These are phyloP conservation scores for Diarsia dahlii DNA, from an alignment of 2,888 invertebrate species.

Conservation along the genomic window DNA sequence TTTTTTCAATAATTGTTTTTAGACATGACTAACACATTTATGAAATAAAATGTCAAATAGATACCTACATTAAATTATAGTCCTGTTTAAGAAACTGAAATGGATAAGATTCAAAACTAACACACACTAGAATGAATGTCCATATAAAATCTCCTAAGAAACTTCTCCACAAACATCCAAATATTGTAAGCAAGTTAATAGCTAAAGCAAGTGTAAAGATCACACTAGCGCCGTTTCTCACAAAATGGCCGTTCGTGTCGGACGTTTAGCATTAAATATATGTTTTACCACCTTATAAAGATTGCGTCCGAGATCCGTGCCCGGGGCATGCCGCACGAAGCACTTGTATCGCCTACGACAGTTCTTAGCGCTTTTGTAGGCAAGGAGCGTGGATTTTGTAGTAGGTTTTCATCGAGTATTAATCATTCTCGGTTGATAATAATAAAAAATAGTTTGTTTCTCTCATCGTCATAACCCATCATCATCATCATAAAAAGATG, in stretches of 20 bases:
- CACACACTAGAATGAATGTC: neutral
- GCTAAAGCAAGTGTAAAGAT: conserved; percentile 63
- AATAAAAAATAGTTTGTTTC: no score
- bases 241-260: conserved; percentile 79
- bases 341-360: conserved; percentile 84
- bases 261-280: conserved; percentile 89
- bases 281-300: conserved; percentile 91
- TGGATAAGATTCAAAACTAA: neutral
- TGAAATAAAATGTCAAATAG: no score
- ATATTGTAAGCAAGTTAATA: conserved; percentile 50
- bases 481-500: neutral
- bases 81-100: neutral
- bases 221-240: conserved; percentile 76
- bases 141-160: conserved; percentile 1
- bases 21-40: no score
- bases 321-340: conserved; percentile 86
- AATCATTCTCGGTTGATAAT: neutral
- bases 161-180: conserved; percentile 19
- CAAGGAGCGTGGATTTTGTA: conserved; percentile 62
- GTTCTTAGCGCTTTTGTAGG: conserved; percentile 73
- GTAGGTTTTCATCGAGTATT: no score
- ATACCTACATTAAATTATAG: no score
- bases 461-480: no score
- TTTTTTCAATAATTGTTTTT: no score
- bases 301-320: conserved; percentile 85